Base-by-base conservation (phyloP, 2,113 vertebrate species). In the Petrocephalus zakoni region DNA sequence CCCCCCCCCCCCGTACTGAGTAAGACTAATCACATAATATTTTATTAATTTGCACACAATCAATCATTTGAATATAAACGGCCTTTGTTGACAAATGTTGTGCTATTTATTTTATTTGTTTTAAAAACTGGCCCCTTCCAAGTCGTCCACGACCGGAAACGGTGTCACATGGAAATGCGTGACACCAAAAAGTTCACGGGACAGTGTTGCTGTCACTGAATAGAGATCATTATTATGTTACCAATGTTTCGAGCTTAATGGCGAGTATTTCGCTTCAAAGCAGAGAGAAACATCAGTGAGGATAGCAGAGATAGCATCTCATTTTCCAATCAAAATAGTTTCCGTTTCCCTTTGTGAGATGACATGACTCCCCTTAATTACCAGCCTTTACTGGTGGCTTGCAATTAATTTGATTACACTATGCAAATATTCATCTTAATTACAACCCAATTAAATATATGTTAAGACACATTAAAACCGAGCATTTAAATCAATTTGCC, bases 391-490 rank as follows among this genome's bases (percentile, higher is more conserved):
- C 89, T 92, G 72, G 88, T 90, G 91, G 89, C 88, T 87, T 86
- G 68, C 82, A 91, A 92, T 92, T 92, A 89, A 92, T 92, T 88
- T 92, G 87, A 92, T 92, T 91, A 90, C 68, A 29, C 89, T 91
- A 88, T 88, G 87, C 89, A 90, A 91, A 90, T 90, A 92, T 92
- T 90, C 90, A 92, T 92, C 90, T 90, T 92, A 90, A 92, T 92
- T 92, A 91, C 89, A 89, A 53, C 87, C 89, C 88, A 91, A 92
- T 92, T 91, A 92, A 92, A 90, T 87, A 90, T 90, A 90, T 87
- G 91, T 91, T 90, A 91, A 90, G 89, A 82, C 89, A 90, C 88
- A 88, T 90, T 92, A 91, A 91, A 91, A 88, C 72, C 86, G 89
- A 88, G 85, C 88, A 92, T 91, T 92, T 91, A 90, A 92, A 92